Evolutionary conservation across 2,888 invertebrate species (phyloP), one percentile per base, ranked within the genome.

Genomic region (Orthosia incerta): DNA sequence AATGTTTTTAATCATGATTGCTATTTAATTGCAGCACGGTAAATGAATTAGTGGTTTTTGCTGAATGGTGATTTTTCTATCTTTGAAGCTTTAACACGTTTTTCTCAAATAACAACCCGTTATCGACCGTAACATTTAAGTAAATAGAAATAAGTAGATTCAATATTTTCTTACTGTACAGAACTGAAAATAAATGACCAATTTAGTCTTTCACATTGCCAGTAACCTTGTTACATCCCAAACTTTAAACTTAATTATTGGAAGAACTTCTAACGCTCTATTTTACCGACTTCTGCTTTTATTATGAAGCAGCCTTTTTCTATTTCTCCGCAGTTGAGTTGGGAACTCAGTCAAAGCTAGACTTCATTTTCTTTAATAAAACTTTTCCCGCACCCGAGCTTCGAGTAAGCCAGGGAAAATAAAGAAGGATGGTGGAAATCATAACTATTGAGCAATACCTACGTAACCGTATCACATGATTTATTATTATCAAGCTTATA

Each of bases 321-420:
- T 73, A 69, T 79, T 80, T 79, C 74, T 74, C 46, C 46, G 66
- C 69, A 74, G 73, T 78, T 53, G 60, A 67, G 62, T 75, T 62
- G 56, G n/a, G 62, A 84, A 84, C 79, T 84, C 74, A 71, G 68
- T 86, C 84, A 82, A 84, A 87, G 85, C 80, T 76, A 67, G 71
- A 73, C 81, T 81, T 81, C 69, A 79, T 83, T 87, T 87, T 78
- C 82, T 86, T 86, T 86, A 83, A 83, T 82, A 86, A 88, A 86
- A 88, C 76, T 84, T 86, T 71, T 39, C 64, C 72, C 39, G 70
- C 31, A 20, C 59, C 23, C 45, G 59, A 53, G 69, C 62, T 11
- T 53, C 31, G 67, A 13, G 72, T 66, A 9, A 76, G 64, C 62
- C 23, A 31, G 65, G 59, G 57, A 59, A 86, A 83, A 74, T 86